phyloP scores from a whole-genome alignment of 2,888 invertebrate genomes.

The Tricholauxania praeusta region DNA sequence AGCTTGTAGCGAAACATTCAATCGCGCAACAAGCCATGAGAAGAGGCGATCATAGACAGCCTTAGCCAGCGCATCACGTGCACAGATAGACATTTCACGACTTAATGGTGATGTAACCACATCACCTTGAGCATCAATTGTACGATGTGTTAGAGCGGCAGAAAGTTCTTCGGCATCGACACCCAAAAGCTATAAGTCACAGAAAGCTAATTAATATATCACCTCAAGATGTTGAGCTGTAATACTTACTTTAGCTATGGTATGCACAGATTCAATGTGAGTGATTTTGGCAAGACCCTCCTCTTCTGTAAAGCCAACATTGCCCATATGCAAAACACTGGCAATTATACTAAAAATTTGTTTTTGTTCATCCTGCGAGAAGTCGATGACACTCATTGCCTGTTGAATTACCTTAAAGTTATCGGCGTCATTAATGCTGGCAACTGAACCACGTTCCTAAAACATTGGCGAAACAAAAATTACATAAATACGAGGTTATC shows the following conservation, averaged over 20 bases:
- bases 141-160: slow-evolving; percentile 83
- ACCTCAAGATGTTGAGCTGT: neutral
- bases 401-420: slow-evolving; percentile 78
- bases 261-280: slow-evolving; percentile 74
- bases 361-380: slow-evolving; percentile 77
- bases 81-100: slow-evolving; percentile 85
- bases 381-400: slow-evolving; percentile 84
- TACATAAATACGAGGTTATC: neutral
- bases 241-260: slow-evolving; percentile 71
- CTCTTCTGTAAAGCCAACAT: slow-evolving; percentile 82
- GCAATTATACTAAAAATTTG: slow-evolving; percentile 87
- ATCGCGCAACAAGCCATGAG: slow-evolving; percentile 86
- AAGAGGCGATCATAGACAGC: slow-evolving; percentile 92
- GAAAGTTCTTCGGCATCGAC: slow-evolving; percentile 76
- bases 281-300: slow-evolving; percentile 79
- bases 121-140: slow-evolving; percentile 88
- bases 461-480: slow-evolving; percentile 35
- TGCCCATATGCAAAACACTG: slow-evolving; percentile 87
- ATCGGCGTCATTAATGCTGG: slow-evolving; percentile 73
- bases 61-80: slow-evolving; percentile 90
- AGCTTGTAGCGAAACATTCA: slow-evolving; percentile 82
- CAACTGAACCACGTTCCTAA: slow-evolving; percentile 68
- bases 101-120: slow-evolving; percentile 85
- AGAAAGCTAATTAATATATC: slow-evolving; percentile 59
- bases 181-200: slow-evolving; percentile 73